Percentiles rank a stretch among this genome's conserved stretches.
Conservation (phyloP, 2,797 vertebrate genomes). For the Schizopygopsis pylzovi region DNA sequence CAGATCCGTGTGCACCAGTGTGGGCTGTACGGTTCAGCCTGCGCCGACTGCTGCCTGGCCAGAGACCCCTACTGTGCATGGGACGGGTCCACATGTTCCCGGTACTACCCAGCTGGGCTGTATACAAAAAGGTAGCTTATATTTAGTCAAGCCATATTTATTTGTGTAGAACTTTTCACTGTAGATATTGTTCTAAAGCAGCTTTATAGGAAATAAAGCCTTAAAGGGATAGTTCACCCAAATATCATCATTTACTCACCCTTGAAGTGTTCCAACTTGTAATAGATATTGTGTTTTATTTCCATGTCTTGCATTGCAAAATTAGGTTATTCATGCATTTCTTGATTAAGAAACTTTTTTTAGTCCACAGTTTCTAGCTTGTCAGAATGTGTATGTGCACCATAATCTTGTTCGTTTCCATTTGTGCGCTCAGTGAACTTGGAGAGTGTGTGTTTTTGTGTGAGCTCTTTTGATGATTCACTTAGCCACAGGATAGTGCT, state of each 20-base stretch:
- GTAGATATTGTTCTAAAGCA: not conserved
- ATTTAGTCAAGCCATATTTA: not conserved
- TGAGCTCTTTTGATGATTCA: constrained; percentile 43
- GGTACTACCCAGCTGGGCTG: constrained; percentile 86
- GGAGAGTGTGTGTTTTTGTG: constrained; percentile 29
- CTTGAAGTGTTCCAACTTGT: not conserved
- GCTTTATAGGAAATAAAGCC: not conserved
- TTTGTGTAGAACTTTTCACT: not conserved
- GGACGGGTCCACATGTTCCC: constrained; percentile 94
- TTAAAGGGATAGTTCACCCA: not conserved
- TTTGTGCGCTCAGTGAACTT: constrained; percentile 28
- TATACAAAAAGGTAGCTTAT: constrained; percentile 87
- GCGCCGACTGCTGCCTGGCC: constrained; percentile 94
- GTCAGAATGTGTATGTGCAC: not conserved
- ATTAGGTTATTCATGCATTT: not conserved
- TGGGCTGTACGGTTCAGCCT: constrained; percentile 91
- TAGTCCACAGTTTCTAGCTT: not conserved
- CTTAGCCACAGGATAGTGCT: constrained; percentile 13
- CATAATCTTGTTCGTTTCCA: constrained; percentile 16
- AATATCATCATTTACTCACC: not conserved
- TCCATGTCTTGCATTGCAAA: not conserved
- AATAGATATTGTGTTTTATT: not conserved
- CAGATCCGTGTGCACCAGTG: constrained; percentile 94
- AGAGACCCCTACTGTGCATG: constrained; percentile 97
- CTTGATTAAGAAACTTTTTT: constrained; percentile 3